These are phyloP conservation scores for Cheilosia impressa DNA, from an alignment of 2,888 invertebrate species.

Conservation along the genomic window DNA sequence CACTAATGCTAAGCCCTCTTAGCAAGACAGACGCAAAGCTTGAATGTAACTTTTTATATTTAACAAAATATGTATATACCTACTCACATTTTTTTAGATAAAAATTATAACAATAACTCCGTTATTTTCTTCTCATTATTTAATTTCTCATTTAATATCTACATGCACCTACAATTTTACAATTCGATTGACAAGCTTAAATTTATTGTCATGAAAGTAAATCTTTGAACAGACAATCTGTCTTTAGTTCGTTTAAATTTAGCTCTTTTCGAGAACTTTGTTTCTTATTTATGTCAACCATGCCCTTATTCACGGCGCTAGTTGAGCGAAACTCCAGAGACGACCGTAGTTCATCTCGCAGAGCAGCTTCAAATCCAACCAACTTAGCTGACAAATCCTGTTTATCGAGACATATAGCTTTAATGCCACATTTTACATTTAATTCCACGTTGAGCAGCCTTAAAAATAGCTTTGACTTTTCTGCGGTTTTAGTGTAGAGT, in stretches of 20 bases:
- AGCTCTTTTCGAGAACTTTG: slow-evolving; percentile 37
- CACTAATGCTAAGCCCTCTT: too few relatives aligned
- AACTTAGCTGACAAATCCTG: slow-evolving; percentile 9
- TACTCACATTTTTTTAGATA: too few relatives aligned
- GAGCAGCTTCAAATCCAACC: slow-evolving; percentile 77
- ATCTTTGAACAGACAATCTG: slow-evolving; percentile 58
- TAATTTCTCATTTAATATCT: slow-evolving; percentile 1
- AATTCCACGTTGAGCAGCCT: slow-evolving; percentile 78
- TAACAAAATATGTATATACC: too few relatives aligned
- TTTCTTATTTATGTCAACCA: not conserved
- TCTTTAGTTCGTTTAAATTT: slow-evolving; percentile 62
- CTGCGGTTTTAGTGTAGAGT: slow-evolving; percentile 77
- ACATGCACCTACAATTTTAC: not conserved
- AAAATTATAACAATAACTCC: not conserved
- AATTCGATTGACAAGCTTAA: not conserved
- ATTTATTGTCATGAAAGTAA: slow-evolving; percentile 42
- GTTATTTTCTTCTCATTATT: not conserved
- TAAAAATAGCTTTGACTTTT: slow-evolving; percentile 77
- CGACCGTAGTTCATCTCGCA: slow-evolving; percentile 77
- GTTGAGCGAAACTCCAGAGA: slow-evolving; percentile 29
- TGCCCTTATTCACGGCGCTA: not conserved
- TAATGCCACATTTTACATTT: slow-evolving; percentile 49
- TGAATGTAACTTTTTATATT: too few relatives aligned
- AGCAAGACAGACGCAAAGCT: too few relatives aligned
- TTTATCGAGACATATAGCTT: not conserved